These are phyloP conservation scores for Ageneiosus marmoratus DNA, from an alignment of 2,113 vertebrate species.

Conservation along the genomic window DNA sequence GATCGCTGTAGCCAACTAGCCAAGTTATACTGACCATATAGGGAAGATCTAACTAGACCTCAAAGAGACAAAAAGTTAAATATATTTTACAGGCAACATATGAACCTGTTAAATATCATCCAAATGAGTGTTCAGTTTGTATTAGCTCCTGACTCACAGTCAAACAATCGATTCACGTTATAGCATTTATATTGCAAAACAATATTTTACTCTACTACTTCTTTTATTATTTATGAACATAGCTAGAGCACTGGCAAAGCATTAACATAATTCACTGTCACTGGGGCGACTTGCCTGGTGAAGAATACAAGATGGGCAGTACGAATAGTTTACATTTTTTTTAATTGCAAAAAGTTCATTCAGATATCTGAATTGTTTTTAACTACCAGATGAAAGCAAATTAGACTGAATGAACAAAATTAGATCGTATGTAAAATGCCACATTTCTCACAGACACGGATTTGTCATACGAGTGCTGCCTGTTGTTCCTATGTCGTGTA, in stretches of 20 bases:
- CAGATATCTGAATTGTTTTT: background rate
- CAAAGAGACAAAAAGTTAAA: background rate
- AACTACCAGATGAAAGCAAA: background rate
- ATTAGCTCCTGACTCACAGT: background rate
- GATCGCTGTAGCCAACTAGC: background rate
- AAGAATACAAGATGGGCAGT: background rate
- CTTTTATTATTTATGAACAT: conserved; percentile 13
- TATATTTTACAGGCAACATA: background rate
- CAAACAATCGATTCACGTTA: background rate
- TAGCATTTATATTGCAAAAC: background rate
- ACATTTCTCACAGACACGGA: background rate
- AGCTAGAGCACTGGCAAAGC: background rate
- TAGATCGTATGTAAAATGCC: background rate
- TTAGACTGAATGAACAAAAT: background rate
- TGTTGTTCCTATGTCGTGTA: background rate
- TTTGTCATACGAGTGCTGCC: background rate
- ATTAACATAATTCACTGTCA: background rate
- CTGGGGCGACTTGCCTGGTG: background rate
- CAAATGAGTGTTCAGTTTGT: background rate
- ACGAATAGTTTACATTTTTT: conserved; percentile 1
- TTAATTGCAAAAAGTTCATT: background rate
- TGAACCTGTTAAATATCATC: background rate
- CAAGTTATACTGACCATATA: background rate
- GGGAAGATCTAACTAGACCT: background rate
- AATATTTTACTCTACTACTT: background rate